Evolutionary conservation across 2,888 invertebrate species (phyloP), one percentile per base, ranked within the genome.

Genomic region (Synanthedon formicaeformis): DNA sequence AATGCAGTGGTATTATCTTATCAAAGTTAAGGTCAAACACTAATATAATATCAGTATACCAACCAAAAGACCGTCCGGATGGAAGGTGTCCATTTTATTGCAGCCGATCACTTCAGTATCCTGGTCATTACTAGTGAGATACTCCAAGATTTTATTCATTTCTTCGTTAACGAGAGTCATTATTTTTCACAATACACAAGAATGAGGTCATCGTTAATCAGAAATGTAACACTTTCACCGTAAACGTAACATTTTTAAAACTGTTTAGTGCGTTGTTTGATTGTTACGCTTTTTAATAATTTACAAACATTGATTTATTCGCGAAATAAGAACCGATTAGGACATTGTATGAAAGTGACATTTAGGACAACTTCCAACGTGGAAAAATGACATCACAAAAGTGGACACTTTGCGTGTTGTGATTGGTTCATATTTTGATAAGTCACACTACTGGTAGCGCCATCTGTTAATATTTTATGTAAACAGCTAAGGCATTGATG

Each of bases 371-470:
- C 80, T 88, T 90, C 90, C 91, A 90, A 89, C 91, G 91, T 91
- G 91, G 91, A 90, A 89, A 72, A 85, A 83, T 89, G 88, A 90
- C 91, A 90, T 91, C 90, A 90, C 73, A 64, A 69, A 75, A 75
- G 65, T 75, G 65, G 76, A 78, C 86, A 86, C 85, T 70, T 68
- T 69, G 73, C 79, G 64, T 58, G 59, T 66, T 75, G 62, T 78
- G 71, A 87, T 88, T 87, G 88, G 87, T 71, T 54, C 57, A 69
- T 58, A 58, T 51, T 51, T 63, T 57, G 76, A 57, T 77, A 75
- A 74, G 81, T 63, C 71, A 78, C 75, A 55, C 11, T 54, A 11
- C 16, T 51, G 50, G 40, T 52, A 56, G 54, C 73, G 81, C 78
- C 81, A 82, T 79, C 84, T 82, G 56, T 65, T 57, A 57, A 23